Percentiles rank a stretch among this genome's conserved stretches.
These are phyloP conservation scores for Ateles fusciceps DNA, from an alignment of 2,797 vertebrate species.

Conservation along the genomic window DNA sequence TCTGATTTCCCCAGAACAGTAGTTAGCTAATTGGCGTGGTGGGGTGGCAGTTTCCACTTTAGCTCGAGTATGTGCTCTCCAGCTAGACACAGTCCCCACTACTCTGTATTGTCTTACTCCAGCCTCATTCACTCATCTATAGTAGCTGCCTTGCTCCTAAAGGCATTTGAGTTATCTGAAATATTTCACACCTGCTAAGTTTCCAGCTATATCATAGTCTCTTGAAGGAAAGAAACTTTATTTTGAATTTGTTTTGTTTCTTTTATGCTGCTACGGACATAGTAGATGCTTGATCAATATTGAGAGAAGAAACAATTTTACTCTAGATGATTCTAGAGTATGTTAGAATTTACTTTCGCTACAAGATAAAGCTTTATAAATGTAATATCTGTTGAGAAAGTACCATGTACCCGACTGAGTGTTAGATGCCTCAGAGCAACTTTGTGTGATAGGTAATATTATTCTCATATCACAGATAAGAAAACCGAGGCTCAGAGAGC, in stretches of 20 bases:
- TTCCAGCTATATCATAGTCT: not conserved
- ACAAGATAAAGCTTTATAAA: constrained; percentile 16
- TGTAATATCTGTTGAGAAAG: not conserved
- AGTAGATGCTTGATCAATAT: constrained; percentile 23
- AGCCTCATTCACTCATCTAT: not conserved
- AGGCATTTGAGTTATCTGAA: not conserved
- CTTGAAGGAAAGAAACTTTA: constrained; percentile 43
- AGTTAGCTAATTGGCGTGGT: not conserved
- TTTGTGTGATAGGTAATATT: not conserved
- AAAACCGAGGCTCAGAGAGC: not conserved
- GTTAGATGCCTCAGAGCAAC: constrained; percentile 8
- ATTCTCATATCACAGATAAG: not conserved
- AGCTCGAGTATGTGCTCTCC: not conserved
- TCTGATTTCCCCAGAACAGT: not conserved
- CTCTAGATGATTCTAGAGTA: constrained; percentile 11
- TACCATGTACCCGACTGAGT: not conserved
- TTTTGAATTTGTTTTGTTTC: constrained; percentile 26
- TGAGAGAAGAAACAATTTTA: constrained; percentile 25
- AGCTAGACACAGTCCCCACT: not conserved
- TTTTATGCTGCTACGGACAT: not conserved
- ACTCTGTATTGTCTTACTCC: not conserved
- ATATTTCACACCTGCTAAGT: not conserved
- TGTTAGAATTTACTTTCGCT: constrained; percentile 17
- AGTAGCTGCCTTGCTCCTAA: not conserved
- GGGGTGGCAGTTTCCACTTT: not conserved